A percentile compares a stretch with the other conserved stretches of the same genome.
Evolutionary conservation across 2,888 invertebrate genomes (phyloP).

Genomic region (Habrosyne pyritoides): DNA sequence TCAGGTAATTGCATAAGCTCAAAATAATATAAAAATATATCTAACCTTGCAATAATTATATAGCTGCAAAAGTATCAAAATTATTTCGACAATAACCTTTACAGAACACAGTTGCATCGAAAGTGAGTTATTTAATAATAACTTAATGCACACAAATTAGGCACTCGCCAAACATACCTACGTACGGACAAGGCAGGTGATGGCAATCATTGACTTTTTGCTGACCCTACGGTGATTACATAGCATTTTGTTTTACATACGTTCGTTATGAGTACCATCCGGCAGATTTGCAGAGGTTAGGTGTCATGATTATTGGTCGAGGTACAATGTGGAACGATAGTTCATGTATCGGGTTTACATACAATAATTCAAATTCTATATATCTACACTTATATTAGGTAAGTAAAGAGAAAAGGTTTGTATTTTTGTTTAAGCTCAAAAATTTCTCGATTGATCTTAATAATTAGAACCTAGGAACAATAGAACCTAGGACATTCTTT

Average conservation of each 20-base stretch:
- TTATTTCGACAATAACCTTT: neutral
- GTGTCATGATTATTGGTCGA: neutral
- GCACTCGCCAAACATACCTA: constrained; percentile 5
- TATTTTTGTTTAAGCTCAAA: too few species aligned
- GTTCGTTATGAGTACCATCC: neutral
- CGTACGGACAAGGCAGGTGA: neutral
- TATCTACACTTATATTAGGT: too few species aligned
- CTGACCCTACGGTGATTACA: constrained; percentile 1
- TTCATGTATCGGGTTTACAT: neutral
- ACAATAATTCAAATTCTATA: too few species aligned
- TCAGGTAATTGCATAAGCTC: too few species aligned
- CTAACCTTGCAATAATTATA: too few species aligned
- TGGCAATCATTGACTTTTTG: constrained; percentile 5
- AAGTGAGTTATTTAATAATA: neutral
- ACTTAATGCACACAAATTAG: constrained; percentile 1
- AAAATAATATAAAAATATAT: too few species aligned
- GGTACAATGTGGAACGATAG: neutral
- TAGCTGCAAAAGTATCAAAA: too few species aligned
- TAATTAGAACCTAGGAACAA: too few species aligned
- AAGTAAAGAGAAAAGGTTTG: too few species aligned
- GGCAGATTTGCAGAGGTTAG: neutral
- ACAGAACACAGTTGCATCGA: neutral
- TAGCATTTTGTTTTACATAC: neutral
- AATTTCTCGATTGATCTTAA: too few species aligned
- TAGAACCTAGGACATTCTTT: too few species aligned